These are phyloP conservation scores for Characodon lateralis DNA, from an alignment of 2,797 vertebrate species.

Conservation along the genomic window DNA sequence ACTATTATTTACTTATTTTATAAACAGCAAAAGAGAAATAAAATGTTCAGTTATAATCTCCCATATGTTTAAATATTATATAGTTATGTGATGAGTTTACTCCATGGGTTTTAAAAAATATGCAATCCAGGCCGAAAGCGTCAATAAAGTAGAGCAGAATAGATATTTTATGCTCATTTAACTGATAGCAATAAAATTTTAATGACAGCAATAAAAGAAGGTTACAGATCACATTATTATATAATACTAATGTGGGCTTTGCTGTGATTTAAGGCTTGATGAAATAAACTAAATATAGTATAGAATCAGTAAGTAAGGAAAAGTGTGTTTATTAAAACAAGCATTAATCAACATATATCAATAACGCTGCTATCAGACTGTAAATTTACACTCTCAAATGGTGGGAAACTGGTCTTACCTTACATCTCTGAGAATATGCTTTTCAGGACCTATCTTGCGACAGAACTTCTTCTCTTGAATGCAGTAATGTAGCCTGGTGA, in stretches of 20 bases:
- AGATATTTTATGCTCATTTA: neutral
- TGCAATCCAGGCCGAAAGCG: neutral
- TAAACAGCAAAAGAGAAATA: neutral
- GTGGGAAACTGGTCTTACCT: constrained; percentile 62
- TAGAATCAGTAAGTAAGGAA: neutral
- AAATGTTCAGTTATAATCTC: neutral
- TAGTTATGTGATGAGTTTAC: neutral
- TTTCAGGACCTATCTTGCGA: constrained; percentile 61
- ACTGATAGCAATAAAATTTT: neutral
- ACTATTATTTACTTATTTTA: neutral
- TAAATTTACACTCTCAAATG: neutral
- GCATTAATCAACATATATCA: neutral
- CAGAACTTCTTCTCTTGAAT: constrained; percentile 68
- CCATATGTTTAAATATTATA: neutral
- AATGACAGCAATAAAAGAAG: too few species aligned
- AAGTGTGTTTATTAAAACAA: neutral
- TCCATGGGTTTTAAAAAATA: neutral
- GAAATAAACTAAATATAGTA: neutral
- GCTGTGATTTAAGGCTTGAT: neutral
- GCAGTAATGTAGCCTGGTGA: constrained; percentile 72
- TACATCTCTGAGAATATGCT: constrained; percentile 77
- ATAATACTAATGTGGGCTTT: neutral
- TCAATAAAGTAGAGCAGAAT: neutral
- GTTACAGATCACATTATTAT: too few species aligned
- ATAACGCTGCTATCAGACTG: neutral